These are phyloP conservation scores for Melanargia galathea DNA, from an alignment of 2,888 invertebrate species.

Conservation along the genomic window DNA sequence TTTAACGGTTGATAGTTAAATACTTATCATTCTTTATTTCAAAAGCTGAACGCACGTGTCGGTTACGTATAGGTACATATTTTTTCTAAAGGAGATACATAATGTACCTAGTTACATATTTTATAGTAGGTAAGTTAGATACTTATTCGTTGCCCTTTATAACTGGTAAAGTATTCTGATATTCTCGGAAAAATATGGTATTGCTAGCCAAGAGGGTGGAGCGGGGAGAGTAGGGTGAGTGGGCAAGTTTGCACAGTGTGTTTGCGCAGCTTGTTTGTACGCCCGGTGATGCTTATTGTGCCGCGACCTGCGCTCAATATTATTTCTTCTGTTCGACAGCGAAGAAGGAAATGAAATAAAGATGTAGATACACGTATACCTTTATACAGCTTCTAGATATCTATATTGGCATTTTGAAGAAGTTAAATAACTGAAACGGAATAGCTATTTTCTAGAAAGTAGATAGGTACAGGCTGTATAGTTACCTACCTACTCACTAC, in stretches of 20 bases:
- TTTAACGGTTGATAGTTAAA: too few relatives aligned
- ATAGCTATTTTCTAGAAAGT: too few relatives aligned
- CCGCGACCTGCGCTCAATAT: conserved; percentile 33
- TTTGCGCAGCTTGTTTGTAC: conserved; percentile 61
- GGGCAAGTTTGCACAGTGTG: conserved; percentile 51
- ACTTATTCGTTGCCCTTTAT: background rate
- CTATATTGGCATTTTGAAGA: background rate
- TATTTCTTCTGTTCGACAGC: conserved; percentile 38
- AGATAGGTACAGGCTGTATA: too few relatives aligned
- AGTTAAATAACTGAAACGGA: too few relatives aligned
- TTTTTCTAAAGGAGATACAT: too few relatives aligned
- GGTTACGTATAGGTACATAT: background rate
- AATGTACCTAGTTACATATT: too few relatives aligned
- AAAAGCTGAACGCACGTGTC: too few relatives aligned
- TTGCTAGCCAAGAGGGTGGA: conserved; percentile 34
- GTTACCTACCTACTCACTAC: too few relatives aligned
- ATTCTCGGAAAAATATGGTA: conserved; percentile 2
- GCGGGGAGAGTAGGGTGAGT: conserved; percentile 36
- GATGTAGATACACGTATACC: conserved; percentile 3
- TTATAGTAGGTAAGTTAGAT: too few relatives aligned
- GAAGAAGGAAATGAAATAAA: conserved; percentile 38
- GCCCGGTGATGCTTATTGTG: conserved; percentile 63
- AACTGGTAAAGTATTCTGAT: background rate
- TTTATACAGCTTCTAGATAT: background rate
- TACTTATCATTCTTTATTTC: too few relatives aligned